phyloP scores from a whole-genome alignment of 1,140 invertebrate genomes.

The Atopsyche davidsoni region DNA sequence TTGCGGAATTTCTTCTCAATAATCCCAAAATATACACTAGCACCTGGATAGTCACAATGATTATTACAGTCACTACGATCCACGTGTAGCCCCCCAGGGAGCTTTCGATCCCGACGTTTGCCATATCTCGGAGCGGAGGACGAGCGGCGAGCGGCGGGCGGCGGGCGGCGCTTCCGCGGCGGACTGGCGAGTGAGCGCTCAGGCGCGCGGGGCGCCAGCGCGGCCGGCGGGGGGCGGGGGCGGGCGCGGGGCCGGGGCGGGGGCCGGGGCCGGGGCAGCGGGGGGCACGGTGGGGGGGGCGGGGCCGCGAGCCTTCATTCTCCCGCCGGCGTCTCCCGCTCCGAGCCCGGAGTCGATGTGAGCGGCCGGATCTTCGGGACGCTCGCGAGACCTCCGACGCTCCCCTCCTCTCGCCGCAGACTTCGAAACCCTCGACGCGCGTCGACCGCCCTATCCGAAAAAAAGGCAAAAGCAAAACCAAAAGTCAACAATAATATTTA shows the following conservation, averaged over 20 bases:
- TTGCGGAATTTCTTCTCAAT: constrained; percentile 8
- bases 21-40: constrained; percentile 14
- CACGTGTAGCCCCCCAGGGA: constrained; percentile 9
- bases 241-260: constrained; percentile 8
- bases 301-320: constrained; percentile 13
- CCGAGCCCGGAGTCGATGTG: too few relatives aligned
- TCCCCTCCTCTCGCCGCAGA: too few relatives aligned
- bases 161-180: constrained; percentile 1
- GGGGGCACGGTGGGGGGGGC: constrained; percentile 7
- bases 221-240: constrained; percentile 4
- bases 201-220: constrained; percentile 3
- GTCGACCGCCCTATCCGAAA: not conserved
- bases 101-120: constrained; percentile 14
- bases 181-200: constrained; percentile 6
- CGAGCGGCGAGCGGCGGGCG: constrained; percentile 5
- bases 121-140: constrained; percentile 9
- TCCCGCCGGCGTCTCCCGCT: too few relatives aligned
- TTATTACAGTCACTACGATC: constrained; percentile 15
- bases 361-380: too few relatives aligned
- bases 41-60: constrained; percentile 10
- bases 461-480: not conserved
- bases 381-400: too few relatives aligned
- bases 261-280: constrained; percentile 2
- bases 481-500: constrained; percentile 14
- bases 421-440: not conserved